Evolutionary conservation across 2,797 vertebrate species (phyloP).

Genomic region (Lacerta bilineata): DNA sequence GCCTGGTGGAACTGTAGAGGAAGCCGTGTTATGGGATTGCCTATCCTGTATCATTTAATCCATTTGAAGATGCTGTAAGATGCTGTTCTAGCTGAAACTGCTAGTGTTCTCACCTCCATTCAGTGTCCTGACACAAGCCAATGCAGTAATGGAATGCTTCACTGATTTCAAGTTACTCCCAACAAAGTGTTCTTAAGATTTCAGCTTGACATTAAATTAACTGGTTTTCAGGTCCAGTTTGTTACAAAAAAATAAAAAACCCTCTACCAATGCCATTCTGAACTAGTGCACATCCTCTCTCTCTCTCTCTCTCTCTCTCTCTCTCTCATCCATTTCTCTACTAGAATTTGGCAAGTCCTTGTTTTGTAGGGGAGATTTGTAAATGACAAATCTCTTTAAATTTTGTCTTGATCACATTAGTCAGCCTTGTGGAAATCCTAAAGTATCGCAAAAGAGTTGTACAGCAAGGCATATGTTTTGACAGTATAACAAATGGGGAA

Average conservation of each 20-base stretch:
- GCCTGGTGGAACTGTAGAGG: not conserved
- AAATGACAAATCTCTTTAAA: conserved; percentile 59
- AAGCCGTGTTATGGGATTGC: not conserved
- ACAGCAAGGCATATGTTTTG: conserved; percentile 57
- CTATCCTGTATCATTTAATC: no score
- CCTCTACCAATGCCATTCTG: not conserved
- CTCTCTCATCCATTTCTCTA: accelerated
- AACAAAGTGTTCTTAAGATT: not conserved
- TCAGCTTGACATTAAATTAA: conserved; percentile 2
- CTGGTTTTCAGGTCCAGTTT: not conserved
- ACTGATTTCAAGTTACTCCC: conserved; percentile 1
- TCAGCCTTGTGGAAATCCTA: conserved; percentile 49
- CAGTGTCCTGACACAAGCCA: not conserved
- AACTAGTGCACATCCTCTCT: not conserved
- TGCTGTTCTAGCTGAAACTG: not conserved
- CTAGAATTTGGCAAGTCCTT: not conserved
- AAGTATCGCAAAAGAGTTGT: conserved; percentile 53
- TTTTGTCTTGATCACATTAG: conserved; percentile 39
- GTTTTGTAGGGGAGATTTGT: conserved; percentile 16
- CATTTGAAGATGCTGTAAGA: not conserved
- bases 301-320: not conserved
- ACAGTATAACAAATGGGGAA: conserved; percentile 39
- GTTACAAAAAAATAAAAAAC: not conserved
- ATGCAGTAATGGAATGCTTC: not conserved
- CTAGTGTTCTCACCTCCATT: not conserved